Evolutionary conservation across 2,797 vertebrate species (phyloP), one percentile per base, ranked within the genome.

Genomic region (Australoheros facetus): DNA sequence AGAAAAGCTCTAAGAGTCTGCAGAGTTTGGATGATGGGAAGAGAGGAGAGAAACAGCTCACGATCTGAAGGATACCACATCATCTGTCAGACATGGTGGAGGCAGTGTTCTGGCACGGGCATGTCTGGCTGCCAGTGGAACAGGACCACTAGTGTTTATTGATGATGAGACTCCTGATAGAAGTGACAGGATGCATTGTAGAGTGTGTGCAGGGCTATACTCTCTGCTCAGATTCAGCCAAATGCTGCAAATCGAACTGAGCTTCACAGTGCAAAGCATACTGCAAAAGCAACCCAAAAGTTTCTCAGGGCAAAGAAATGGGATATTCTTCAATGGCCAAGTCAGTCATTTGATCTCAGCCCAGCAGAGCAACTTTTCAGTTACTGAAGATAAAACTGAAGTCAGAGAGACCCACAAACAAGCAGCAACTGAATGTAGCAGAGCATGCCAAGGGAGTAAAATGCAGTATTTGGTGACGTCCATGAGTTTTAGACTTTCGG

Each of bases 401-500:
- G 39, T 23, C 39, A 28, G 21, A 64, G 21, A 45, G 60, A 66
- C 9, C 39, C 8, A 45, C 23, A 66, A 66, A 66, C 14, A 45
- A 66, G 23, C 9, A 17, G 37, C 23, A 66, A 48, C 14, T 28
- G 9, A 48, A 28, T 48, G 37, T 13, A 64, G 37, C 60, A 26
- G 13, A 62, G n/a, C 23, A 42, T 62, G 21, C 28, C 39, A 66
- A 28, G 23, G 11, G 62, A 48, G 39, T 34, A 48, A 48, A 48
- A 28, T 48, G 16, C 0, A 0, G 26, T 5, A 66, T 23, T 26
- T 45, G 3, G 14, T 45, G 23, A 19, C 28, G 39, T 48, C 39
- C 60, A 66, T 45, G 60, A 28, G 39, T 45, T 66, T 14, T 45
- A 45, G 13, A 14, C 42, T 16, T 45, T 4, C 14, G 42, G 42